A percentile compares a stretch with the other conserved stretches of the same genome.
These are phyloP conservation scores for Drosophila kohkoa DNA, from an alignment of 1,140 invertebrate genomes.

Conservation along the genomic window DNA sequence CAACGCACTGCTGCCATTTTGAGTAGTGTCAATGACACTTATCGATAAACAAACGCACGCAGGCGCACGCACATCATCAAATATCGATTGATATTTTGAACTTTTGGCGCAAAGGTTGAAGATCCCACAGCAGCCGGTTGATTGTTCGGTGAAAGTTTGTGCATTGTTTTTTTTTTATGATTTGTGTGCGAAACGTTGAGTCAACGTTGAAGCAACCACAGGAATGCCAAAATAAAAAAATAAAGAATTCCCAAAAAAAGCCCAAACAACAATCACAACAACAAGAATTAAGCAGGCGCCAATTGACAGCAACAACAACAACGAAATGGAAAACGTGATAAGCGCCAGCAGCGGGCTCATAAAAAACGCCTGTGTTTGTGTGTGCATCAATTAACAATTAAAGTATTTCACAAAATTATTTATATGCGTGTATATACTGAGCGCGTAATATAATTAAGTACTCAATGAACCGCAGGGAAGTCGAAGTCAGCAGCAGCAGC, in stretches of 20 bases:
- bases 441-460: conserved; percentile 69
- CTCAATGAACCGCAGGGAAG: conserved; percentile 78
- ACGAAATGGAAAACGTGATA: conserved; percentile 67
- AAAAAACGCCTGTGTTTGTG: conserved; percentile 12
- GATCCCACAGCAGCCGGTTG: conserved; percentile 33
- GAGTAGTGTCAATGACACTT: conserved; percentile 2
- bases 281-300: conserved; percentile 37
- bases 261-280: background rate
- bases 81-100: conserved; percentile 40
- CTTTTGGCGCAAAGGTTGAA: conserved; percentile 42
- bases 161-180: conserved; percentile 12
- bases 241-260: conserved; percentile 63
- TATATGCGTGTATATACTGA: conserved; percentile 38
- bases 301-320: conserved; percentile 25
- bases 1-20: background rate
- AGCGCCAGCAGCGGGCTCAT: conserved; percentile 35
- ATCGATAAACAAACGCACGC: background rate
- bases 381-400: conserved; percentile 36
- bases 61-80: background rate
- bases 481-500: conserved; percentile 37
- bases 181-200: conserved; percentile 53
- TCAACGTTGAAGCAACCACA: conserved; percentile 39
- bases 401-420: conserved; percentile 42
- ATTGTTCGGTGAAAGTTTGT: conserved; percentile 61
- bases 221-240: conserved; percentile 53